Evolutionary conservation across 1,140 invertebrate species (phyloP), one percentile per base, ranked within the genome.

Genomic region (Mercenaria mercenaria): DNA sequence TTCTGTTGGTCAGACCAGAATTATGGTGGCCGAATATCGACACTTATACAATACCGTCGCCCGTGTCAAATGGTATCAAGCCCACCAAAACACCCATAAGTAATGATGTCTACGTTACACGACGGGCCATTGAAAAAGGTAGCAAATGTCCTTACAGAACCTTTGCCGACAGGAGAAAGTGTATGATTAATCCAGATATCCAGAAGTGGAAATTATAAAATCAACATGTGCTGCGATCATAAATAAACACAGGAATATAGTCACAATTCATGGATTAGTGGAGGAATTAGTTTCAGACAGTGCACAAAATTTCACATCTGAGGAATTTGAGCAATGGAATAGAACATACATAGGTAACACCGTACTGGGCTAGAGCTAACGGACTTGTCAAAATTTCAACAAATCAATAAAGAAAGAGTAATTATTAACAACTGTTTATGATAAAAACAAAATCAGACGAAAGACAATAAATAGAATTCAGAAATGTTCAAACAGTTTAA

Each of bases 101-200:
- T 93, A 29, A 52, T n/a, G 37, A 52, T 52, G 50, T 74, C 87
- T 37, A 47, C 59, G n/a, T n/a, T 91, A 39, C 89, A 89, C 18
- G 20, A 39, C 11, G 76, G 39, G n/a, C 84, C 86, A 15, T 93
- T 90, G 91, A 43, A 64, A 52, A 18, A 91, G 23, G 6, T 93
- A 15, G 88, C 87, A 4, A 50, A 86, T 2, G 92, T 93, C 52
- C 47, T 93, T 29, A 47, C 85, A 11, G 92, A 90, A n/a, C 84
- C 82, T 0, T 61, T 92, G 11, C 89, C 92, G 3, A 52, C 20
- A 0, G 83, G 72, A 6, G 50, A 93, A 32, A 82, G 86, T 29
- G 61, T 91, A 93, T 82, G 77, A 92, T 29, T 92, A 92, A 23
- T 34, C 23, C 23, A 15, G 69, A 1, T 84, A 26, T 32, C 50